Base-by-base conservation (phyloP, 2,113 vertebrate genomes). In the Chloropsis cyanopogon region DNA sequence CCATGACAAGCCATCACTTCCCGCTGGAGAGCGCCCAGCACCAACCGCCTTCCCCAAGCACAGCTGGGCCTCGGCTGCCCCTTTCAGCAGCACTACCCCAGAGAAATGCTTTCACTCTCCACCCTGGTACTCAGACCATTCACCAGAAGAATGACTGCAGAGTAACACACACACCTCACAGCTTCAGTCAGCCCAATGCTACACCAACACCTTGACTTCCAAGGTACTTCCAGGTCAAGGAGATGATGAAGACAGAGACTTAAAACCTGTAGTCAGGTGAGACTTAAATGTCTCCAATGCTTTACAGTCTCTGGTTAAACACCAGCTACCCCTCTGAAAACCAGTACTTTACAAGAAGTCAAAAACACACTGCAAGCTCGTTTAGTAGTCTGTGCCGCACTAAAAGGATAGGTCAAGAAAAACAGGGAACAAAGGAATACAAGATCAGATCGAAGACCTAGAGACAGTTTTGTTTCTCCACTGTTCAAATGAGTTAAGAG, bases 131-230 rank as follows among this genome's bases (percentile, higher is more conserved):
- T 63, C 59, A 65, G 17, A 56, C 4, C 22, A 52, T 41, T 41
- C 69, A 39, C 39, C 4, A 3, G 9, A 54, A 41, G 33, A 91
- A 73, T 1, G 9, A 44, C 33, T 56, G 59, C 16, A 77, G 83
- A 88, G 12, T 11, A 84, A 84, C 3, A 2, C n/a, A 19, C 80
- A 42, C 23, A 24, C 10, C 16, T 65, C 57, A 47, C 0, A 0
- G 37, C 37, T 16, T 65, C 60, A 26, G 42, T 17, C 31, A 49
- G 66, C 8, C 18, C n/a, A 50, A 8, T 10, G 37, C 46, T 35
- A 69, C 21, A 49, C 37, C 79, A 53, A 19, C 1, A 52, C 12
- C n/a, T 57, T 35, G 19, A 35, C 10, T 46, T 81, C 28, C 59
- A 66, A 54, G 16, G 53, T 59, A 50, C 54, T 44, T 41, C 70